Percentiles rank a stretch among this genome's conserved stretches.
Conservation (phyloP, 2,113 vertebrate species). For the Guaruba guarouba region DNA sequence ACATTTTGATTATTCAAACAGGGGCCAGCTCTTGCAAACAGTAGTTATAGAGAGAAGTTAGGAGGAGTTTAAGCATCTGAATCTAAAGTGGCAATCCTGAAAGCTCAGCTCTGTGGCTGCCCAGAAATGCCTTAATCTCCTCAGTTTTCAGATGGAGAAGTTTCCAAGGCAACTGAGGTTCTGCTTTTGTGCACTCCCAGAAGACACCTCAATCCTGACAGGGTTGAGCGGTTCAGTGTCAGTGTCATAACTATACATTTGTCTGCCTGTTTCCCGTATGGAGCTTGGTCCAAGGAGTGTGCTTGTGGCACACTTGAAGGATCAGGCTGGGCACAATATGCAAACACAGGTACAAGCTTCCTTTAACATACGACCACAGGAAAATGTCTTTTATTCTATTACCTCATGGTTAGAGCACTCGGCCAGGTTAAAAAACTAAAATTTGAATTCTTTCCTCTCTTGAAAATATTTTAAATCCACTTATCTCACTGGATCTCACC, state of each 20-base stretch:
- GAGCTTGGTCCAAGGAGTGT: constrained; percentile 16
- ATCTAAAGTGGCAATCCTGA: constrained; percentile 7
- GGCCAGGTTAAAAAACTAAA: not conserved
- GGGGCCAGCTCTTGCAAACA: not conserved
- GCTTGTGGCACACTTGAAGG: constrained; percentile 8
- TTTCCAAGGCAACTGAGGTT: constrained; percentile 70
- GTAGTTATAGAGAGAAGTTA: constrained; percentile 2
- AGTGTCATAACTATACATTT: constrained; percentile 60
- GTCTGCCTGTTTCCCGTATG: not conserved
- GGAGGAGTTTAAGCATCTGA: not conserved
- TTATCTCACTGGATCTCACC: not conserved
- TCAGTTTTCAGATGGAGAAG: constrained; percentile 56
- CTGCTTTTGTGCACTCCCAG: constrained; percentile 62
- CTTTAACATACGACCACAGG: not conserved
- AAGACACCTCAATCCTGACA: constrained; percentile 62
- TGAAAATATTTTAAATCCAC: not conserved
- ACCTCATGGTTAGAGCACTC: not conserved
- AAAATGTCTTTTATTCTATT: constrained; percentile 4
- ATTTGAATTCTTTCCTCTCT: not conserved
- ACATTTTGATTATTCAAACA: constrained; percentile 15
- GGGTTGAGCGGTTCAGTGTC: constrained; percentile 43
- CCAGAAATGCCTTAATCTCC: constrained; percentile 35
- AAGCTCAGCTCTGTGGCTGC: not conserved
- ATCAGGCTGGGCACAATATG: not conserved
- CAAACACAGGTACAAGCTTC: constrained; percentile 8